Base-by-base conservation (phyloP, 2,113 vertebrate species). In the Dascyllus trimaculatus region DNA sequence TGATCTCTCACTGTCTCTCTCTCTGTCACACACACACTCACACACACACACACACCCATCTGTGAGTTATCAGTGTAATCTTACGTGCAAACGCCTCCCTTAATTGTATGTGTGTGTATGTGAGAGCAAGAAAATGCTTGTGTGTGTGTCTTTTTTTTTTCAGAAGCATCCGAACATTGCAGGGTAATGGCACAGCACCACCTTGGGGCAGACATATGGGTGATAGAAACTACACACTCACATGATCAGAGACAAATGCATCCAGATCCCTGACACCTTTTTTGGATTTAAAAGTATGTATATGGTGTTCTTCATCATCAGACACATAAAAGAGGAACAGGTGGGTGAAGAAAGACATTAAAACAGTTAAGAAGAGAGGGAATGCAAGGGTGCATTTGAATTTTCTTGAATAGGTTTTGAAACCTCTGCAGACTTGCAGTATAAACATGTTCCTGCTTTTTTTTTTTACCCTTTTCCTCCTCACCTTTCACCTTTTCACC, bases 141-240 rank as follows among this genome's bases (percentile, higher is more conserved):
- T 35, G 45, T 46, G 45, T 46, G 45, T 46, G 13, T 46, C 26
- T 35, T 63, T 51, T 4, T n/a, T n/a, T n/a, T n/a, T n/a, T n/a
- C n/a, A n/a, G 10, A 22, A 56, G 18, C 64, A 40, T 32, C 6
- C 52, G 29, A 65, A 64, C 53, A 70, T 58, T 52, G 56, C 68
- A 29, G 48, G 57, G 13, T 62, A 68, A 58, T 17, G 52, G 15
- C 57, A 75, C 58, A 69, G 58, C 64, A 63, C 26, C 63, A 62
- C 49, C 57, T 72, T 71, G 67, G 67, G 67, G 63, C 56, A 62
- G 49, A 70, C 19, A 58, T 2, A 48, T 17, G 67, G 45, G 15
- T 61, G 22, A 21, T 64, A 43, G 49, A 56, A 57, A 53, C 11
- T 14, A 67, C 40, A 57, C 15, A 35, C 35, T 43, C 15, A 35